Base-by-base conservation (phyloP, 2,113 vertebrate species). In the Spheniscus mendiculus region DNA sequence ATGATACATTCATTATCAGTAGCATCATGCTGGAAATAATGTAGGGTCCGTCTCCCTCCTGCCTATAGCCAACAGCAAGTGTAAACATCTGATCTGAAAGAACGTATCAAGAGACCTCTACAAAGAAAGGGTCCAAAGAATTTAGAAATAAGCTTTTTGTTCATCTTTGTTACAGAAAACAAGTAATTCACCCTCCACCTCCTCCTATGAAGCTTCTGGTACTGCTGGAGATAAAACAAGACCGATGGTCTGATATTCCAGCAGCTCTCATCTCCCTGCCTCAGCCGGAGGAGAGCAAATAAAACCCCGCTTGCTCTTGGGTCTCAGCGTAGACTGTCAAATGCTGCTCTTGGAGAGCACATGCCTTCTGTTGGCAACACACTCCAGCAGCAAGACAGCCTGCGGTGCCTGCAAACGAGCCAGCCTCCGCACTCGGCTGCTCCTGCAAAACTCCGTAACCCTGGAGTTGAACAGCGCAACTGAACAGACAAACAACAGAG, bases 381-480 rank as follows among this genome's bases (percentile, higher is more conserved):
- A 3, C n/a, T 63, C 84, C 67, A 72, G 66, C 61, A 67, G 77
- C 56, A 26, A 47, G 87, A 34, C 55, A 52, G 50, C 55, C 72
- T 21, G n/a, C 1, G 3, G 45, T 45, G 30, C 62, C 47, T 56
- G 77, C 42, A 62, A 58, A 63, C 1, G 2, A 85, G 80, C 38
- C 94, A 96, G 63, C 29, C 47, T 19, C 61, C 22, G 13, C 55
- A 13, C 14, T 7, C 21, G 8, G 55, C 47, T 34, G n/a, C 17
- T 74, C 38, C 14, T 0, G 1, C 42, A 18, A 38, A 78, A 40
- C 38, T 36, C 63, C 1, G 0, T 8, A 40, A 32, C 9, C 10
- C 61, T 7, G 11, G 21, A 79, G 25, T 6, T 34, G 45, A 38
- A 61, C 53, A 72, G 44, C 4, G 1, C 26, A 76, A 70, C 25